Conservation (phyloP, 2,113 vertebrate species). For the Catharus fuscescens region DNA sequence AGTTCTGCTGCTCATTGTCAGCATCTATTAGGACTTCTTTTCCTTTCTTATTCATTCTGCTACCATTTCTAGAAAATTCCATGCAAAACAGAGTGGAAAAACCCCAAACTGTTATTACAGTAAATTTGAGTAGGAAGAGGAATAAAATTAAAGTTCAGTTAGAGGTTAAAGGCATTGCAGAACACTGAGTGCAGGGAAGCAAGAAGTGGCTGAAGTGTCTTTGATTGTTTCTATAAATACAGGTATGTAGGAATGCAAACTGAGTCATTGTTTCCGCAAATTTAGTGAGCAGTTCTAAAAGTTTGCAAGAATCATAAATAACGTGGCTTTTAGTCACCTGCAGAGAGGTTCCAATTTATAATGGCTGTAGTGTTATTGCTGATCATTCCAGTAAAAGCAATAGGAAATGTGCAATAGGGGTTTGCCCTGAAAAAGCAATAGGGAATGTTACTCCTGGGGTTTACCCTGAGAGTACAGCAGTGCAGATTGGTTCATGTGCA, state of each 20-base stretch:
- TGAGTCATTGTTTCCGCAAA: background rate
- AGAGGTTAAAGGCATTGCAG: background rate
- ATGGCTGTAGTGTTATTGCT: background rate
- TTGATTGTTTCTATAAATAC: slow-evolving; percentile 30
- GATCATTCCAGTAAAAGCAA: background rate
- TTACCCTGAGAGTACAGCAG: background rate
- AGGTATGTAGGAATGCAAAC: background rate
- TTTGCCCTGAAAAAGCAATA: too few species aligned
- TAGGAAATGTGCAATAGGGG: too few species aligned
- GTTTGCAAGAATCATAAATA: background rate
- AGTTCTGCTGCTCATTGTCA: background rate
- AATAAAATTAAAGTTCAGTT: background rate
- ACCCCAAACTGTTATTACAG: background rate
- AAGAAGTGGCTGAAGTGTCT: background rate
- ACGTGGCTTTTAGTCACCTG: background rate
- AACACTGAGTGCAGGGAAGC: background rate
- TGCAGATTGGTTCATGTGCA: background rate
- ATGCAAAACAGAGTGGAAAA: background rate
- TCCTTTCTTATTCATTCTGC: background rate
- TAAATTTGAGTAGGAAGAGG: background rate
- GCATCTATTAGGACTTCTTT: background rate
- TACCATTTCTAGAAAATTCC: background rate
- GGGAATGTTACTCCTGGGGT: too few species aligned
- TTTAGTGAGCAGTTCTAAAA: background rate
- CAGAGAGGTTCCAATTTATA: background rate